Base-by-base conservation (phyloP, 2,888 invertebrate species). In the Seira ritae region DNA sequence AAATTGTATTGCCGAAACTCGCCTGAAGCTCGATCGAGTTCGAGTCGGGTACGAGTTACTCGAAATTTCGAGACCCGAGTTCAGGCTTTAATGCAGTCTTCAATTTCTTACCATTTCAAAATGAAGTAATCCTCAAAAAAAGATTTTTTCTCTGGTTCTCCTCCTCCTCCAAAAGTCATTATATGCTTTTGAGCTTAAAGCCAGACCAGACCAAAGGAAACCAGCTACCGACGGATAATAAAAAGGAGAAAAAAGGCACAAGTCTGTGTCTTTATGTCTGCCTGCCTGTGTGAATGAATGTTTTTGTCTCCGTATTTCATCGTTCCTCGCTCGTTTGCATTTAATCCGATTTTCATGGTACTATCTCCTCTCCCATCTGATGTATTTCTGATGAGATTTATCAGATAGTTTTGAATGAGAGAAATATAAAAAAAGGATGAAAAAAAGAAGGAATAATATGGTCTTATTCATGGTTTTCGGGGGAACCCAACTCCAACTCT, bases 291-390 rank as follows among this genome's bases (percentile, higher is more conserved):
- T 31, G 31, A 31, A 31, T 31, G 31, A 31, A 31, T 71, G 12
- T 71, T 12, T 19, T 12, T 46, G 66, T 68, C 72, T 76, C 17
- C 55, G 12, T 55, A 55, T 55, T 68, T 67, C 68, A 85, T n/a
- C 31, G 8, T 31, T 31, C 31, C 31, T 84, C 84, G 84, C 87
- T 87, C 85, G 88, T 88, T 87, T 88, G 86, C 86, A 87, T 87
- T 86, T 89, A 89, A 89, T 89, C 89, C 89, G 89, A 87, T 89
- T 89, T 87, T 85, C 55, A 12, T 55, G 31, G 86, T 85, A 86
- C 87, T 85, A 87, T 88, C 85, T 85, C 84, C 74, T 80, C 72
- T 81, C 82, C 84, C 78, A 55, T 55, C 55, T 55, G 55, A 55
- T 55, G 55, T 55, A 55, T 55, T 55, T 85, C 86, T 85, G 82